Percentiles rank a stretch among this genome's conserved stretches.
Evolutionary conservation across 2,113 vertebrate genomes (phyloP).

Genomic region (Octodon degus): DNA sequence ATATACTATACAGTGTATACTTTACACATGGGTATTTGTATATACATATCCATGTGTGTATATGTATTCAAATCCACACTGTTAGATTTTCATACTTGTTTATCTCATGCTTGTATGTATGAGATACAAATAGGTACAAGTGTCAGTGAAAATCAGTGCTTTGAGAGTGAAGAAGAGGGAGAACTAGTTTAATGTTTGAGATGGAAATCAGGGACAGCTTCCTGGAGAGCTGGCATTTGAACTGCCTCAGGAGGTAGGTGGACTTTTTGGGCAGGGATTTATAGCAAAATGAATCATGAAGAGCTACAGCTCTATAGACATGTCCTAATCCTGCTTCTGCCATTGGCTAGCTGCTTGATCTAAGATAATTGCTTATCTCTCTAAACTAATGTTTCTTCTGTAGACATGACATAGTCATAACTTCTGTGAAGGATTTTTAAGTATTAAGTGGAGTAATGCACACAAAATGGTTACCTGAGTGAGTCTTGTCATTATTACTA

Average conservation of each 20-base stretch:
- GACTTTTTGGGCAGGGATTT: not conserved
- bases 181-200: not conserved
- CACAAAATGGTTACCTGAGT: not conserved
- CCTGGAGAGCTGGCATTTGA: slow-evolving; percentile 35
- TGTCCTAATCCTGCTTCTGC: not conserved
- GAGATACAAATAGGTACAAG: not conserved
- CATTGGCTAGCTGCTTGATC: slow-evolving; percentile 12
- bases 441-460: slow-evolving; percentile 42
- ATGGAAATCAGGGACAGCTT: not conserved
- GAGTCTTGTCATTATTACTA: slow-evolving; percentile 21
- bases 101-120: not conserved
- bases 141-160: slow-evolving; percentile 11
- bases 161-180: not conserved
- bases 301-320: not conserved
- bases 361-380: slow-evolving; percentile 18
- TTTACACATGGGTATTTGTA: not conserved
- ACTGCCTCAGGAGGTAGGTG: not conserved
- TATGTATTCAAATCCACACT: not conserved
- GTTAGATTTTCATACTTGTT: slow-evolving; percentile 43
- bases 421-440: slow-evolving; percentile 7
- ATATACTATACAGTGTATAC: not conserved
- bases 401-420: not conserved
- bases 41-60: not conserved
- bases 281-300: not conserved
- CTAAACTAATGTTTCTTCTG: not conserved